These are phyloP conservation scores for Chloroceryle amazona DNA, from an alignment of 2,797 vertebrate genomes.

Conservation along the genomic window DNA sequence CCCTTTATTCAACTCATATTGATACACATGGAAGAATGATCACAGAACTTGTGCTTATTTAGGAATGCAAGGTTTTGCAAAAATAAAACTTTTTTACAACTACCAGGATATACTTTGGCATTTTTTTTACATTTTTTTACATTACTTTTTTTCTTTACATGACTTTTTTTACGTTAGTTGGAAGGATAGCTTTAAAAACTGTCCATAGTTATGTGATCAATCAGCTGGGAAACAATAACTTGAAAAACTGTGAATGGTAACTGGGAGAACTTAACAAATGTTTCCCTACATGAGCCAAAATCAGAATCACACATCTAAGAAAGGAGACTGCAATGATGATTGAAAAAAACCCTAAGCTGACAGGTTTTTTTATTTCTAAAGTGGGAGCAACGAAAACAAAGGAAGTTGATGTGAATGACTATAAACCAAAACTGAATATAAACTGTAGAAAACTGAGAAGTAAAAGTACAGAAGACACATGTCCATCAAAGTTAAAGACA, in stretches of 20 bases:
- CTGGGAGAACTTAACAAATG: not conserved
- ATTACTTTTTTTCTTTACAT: no score
- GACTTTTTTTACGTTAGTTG: not conserved
- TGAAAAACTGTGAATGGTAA: not conserved
- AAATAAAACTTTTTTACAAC: not conserved
- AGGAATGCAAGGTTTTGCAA: not conserved
- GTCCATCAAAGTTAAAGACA: not conserved
- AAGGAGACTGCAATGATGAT: not conserved
- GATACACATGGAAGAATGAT: not conserved
- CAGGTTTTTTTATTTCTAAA: not conserved
- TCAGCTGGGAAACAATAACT: not conserved
- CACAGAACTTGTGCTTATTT: not conserved
- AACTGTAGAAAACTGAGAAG: not conserved
- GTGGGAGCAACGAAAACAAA: not conserved
- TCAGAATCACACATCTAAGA: not conserved
- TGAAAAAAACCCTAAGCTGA: rapidly evolving
- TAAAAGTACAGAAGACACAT: not conserved
- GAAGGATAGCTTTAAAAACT: not conserved
- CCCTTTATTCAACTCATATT: not conserved
- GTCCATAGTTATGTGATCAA: not conserved
- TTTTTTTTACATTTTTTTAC: no score
- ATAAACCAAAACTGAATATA: not conserved
- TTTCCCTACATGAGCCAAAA: not conserved
- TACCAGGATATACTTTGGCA: not conserved
- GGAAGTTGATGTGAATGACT: not conserved